These are phyloP conservation scores for Apeira syringaria DNA, from an alignment of 2,888 invertebrate species.

Conservation along the genomic window DNA sequence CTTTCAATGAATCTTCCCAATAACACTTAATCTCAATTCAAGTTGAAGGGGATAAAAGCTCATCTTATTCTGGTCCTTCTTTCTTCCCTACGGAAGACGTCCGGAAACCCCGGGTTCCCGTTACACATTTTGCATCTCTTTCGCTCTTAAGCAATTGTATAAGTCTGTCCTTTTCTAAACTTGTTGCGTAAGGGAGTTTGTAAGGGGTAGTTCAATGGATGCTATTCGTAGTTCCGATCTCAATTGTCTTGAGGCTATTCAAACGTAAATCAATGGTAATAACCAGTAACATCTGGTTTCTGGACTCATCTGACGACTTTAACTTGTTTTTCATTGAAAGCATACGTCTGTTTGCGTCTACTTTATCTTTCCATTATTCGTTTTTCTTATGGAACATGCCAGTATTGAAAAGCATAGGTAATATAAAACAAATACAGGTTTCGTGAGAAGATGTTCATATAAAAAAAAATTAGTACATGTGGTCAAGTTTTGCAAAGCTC, in stretches of 20 bases:
- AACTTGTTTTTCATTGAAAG: background rate
- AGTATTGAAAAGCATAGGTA: background rate
- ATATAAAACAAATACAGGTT: too few relatives aligned
- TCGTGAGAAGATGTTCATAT: too few relatives aligned
- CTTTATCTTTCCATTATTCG: conserved; percentile 2
- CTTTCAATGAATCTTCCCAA: conserved; percentile 40
- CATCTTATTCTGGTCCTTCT: conserved; percentile 46
- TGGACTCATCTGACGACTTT: conserved; percentile 14
- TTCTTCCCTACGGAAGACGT: conserved; percentile 58
- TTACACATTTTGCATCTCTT: conserved; percentile 52
- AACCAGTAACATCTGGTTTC: conserved; percentile 32
- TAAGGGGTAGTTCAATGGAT: conserved; percentile 54
- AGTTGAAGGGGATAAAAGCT: conserved; percentile 45
- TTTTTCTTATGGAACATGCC: background rate
- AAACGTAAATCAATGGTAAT: conserved; percentile 43
- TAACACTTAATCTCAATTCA: conserved; percentile 27
- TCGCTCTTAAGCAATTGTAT: conserved; percentile 29
- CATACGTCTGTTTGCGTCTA: background rate
- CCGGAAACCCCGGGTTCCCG: conserved; percentile 67
- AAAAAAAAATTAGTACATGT: too few relatives aligned
- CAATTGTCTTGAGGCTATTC: conserved; percentile 44
- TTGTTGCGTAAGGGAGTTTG: conserved; percentile 49
- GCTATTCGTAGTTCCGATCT: conserved; percentile 48
- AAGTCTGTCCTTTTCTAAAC: conserved; percentile 43
- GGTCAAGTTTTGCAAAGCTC: too few relatives aligned